Base-by-base conservation (phyloP, 2,113 vertebrate genomes). In the Ptyas mucosa region DNA sequence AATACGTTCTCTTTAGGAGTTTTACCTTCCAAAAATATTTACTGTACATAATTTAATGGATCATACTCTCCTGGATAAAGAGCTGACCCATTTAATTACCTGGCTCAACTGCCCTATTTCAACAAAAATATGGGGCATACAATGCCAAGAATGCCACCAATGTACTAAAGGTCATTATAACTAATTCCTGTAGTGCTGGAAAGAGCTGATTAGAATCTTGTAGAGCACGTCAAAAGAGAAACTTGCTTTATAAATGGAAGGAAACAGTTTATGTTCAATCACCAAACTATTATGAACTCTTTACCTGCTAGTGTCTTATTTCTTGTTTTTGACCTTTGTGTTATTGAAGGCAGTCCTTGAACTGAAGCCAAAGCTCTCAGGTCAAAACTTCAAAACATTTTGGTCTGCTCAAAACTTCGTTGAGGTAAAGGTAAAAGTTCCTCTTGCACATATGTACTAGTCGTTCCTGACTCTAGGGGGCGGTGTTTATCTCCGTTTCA, bases 21-120 rank as follows among this genome's bases (percentile, higher is more conserved):
- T 98, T 95, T 96, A 95, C 94, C 97, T 96, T 98, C 97, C 96
- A 97, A 98, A 98, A 98, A 98, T 98, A 98, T 98, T 98, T 98
- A 97, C 97, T 97, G 97, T 97, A 97, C 97, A 96, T 97, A 97
- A 98, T 98, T 98, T 98, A 97, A 97, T 98, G 57, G 3, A 97
- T 97, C 97, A 97, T 94, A 95, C 97, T 97, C 96, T 96, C 94
- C 97, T 97, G 96, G 97, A 97, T 98, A 97, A 98, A 97, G 96
- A 97, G 97, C 96, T 97, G 97, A 97, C 97, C 97, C 96, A 94
- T 98, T 97, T 98, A 97, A 98, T 98, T 98, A 97, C 94, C 94
- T 95, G 95, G 95, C 94, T 97, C 94, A 94, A 97, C 95, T 96
- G 93, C 95, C 96, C 96, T 96, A 94, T 93, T 96, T 96, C 92